Base-by-base conservation (phyloP, 1,140 invertebrate species). In the Meloidogyne chitwoodi region DNA sequence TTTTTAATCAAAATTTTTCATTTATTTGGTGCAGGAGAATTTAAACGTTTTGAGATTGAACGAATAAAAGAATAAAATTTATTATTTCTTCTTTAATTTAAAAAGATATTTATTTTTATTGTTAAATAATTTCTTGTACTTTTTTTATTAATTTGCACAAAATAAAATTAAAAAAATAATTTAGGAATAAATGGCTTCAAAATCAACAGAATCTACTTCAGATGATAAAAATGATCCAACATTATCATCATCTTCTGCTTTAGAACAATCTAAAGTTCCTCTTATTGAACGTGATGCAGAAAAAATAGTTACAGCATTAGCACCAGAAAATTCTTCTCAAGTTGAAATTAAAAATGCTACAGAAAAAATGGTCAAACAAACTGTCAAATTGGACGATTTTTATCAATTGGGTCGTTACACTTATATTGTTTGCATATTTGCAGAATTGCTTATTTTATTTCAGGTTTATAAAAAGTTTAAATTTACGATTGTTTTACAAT, bases 361-460 rank as follows among this genome's bases (percentile, higher is more conserved):
- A 12, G 71, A 63, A 61, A 73, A 73, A 27, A 73, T 64, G 56
- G 24, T 31, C 4, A 38, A 63, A 22, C 56, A 73, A 64, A 63
- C 71, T 0, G 56, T 14, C 10, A 65, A 31, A 61, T 38, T 73
- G 26, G 71, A 73, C 56, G 71, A 73, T 64, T 73, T 73, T 29
- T 73, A 73, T 64, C 71, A 73, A 61, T 27, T 73, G 71, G 71
- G 71, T 64, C 31, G 29, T 24, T 73, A 73, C 24, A 73, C 71
- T 27, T 73, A 65, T 38, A 38, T 77, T 26, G 71, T 77, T 6
- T 77, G 76, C 22, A 12, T 77, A 5, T 66, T 77, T 27, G 62
- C 71, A 24, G 70, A 77, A 61, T 56, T 77, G 41, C 41, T 77
- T 24, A 77, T 77, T 41, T 29, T 77, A 12, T 73, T 31, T 31